phyloP scores from a whole-genome alignment of 2,797 vertebrate species.

The Clarias laeviceps region DNA sequence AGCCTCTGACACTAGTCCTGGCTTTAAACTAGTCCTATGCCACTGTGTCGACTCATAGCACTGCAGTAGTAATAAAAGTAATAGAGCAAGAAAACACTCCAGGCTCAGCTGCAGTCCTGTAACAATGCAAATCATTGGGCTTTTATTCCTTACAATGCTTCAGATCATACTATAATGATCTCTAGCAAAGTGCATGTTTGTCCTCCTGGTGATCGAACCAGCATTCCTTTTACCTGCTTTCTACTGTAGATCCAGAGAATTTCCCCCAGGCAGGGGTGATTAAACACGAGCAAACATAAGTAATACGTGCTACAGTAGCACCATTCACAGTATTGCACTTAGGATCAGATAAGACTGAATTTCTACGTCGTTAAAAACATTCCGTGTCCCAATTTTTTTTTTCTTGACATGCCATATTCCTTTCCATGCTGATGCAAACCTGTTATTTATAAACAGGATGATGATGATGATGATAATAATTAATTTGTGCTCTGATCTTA shows the following conservation, averaged over 20 bases:
- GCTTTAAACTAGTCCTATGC: neutral
- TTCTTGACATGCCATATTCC: constrained; percentile 60
- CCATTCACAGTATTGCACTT: constrained; percentile 57
- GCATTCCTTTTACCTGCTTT: constrained; percentile 63
- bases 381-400: constrained; percentile 66
- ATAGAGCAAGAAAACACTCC: neutral
- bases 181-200: constrained; percentile 50
- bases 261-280: constrained; percentile 67
- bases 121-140: neutral
- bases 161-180: constrained; percentile 20
- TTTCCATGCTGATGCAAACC: constrained; percentile 17
- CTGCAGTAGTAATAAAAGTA: neutral
- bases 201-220: constrained; percentile 63
- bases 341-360: constrained; percentile 56
- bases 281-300: constrained; percentile 43
- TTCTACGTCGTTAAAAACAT: constrained; percentile 67
- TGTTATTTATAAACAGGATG: constrained; percentile 7
- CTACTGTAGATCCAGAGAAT: constrained; percentile 60
- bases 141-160: constrained; percentile 36
- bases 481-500: constrained; percentile 46
- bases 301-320: constrained; percentile 43
- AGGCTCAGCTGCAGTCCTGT: neutral
- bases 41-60: neutral
- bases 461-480: constrained; percentile 16
- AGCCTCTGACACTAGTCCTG: neutral